Percentiles rank a stretch among this genome's conserved stretches.
Conservation (phyloP, 2,888 invertebrate genomes). For the Cynaeus angustus region DNA sequence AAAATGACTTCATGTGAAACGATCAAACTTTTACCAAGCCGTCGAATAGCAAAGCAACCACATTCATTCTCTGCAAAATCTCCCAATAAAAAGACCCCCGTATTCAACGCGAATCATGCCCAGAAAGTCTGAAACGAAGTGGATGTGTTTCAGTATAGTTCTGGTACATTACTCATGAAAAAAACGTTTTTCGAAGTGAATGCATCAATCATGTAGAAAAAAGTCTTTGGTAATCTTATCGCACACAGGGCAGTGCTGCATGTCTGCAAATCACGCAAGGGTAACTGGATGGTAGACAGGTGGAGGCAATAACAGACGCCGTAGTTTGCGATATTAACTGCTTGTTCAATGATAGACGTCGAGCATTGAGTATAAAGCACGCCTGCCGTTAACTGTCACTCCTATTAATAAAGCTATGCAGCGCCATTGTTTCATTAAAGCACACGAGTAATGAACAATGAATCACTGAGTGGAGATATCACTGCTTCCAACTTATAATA, state of each 20-base stretch:
- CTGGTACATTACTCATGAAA: conserved; percentile 18
- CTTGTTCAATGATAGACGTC: conserved; percentile 41
- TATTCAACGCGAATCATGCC: conserved; percentile 29
- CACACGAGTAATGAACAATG: conserved; percentile 51
- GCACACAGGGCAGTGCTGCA: not conserved
- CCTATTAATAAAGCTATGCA: conserved; percentile 50
- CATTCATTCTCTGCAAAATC: conserved; percentile 31
- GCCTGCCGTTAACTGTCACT: conserved; percentile 46
- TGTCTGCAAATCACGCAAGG: conserved; percentile 24
- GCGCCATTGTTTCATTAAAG: conserved; percentile 48
- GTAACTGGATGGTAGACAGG: conserved; percentile 3
- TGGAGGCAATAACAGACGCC: conserved; percentile 34
- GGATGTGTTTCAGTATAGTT: conserved; percentile 18
- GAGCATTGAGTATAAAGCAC: conserved; percentile 35
- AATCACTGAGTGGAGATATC: conserved; percentile 56
- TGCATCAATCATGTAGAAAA: conserved; percentile 30
- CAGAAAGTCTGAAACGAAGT: conserved; percentile 13
- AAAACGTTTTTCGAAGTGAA: conserved; percentile 1
- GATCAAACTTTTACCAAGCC: conserved; percentile 30
- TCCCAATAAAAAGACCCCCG: conserved; percentile 29
- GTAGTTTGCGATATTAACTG: conserved; percentile 45
- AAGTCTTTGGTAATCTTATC: not conserved
- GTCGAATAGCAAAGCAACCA: conserved; percentile 26
- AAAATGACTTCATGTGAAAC: conserved; percentile 35
- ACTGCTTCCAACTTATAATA: conserved; percentile 54